Percentiles rank a stretch among this genome's conserved stretches.
Conservation (phyloP, 2,888 invertebrate genomes). For the Epinotia brunnichana region DNA sequence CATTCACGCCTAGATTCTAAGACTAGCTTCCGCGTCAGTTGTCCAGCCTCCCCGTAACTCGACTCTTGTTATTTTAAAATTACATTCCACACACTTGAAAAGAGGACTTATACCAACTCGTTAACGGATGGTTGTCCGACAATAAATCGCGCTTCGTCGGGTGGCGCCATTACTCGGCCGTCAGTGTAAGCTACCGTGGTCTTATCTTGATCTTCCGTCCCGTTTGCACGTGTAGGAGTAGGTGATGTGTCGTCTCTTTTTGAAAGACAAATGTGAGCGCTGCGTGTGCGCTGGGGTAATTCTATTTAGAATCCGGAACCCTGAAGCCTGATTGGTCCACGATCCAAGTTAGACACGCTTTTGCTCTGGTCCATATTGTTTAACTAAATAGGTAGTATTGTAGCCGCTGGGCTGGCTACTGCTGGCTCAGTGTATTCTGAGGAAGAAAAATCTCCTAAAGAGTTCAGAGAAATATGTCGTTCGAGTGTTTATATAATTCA, state of each 20-base stretch:
- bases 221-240: not conserved
- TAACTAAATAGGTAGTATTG: not conserved
- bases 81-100: conserved; percentile 34
- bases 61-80: conserved; percentile 31
- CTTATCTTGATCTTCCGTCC: conserved; percentile 21
- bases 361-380: not conserved
- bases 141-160: conserved; percentile 54
- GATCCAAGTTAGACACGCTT: conserved; percentile 18
- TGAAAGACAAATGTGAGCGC: conserved; percentile 27
- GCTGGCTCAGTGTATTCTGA: no score
- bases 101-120: conserved; percentile 41
- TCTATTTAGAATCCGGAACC: conserved; percentile 31
- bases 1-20: conserved; percentile 7
- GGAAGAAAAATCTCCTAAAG: no score
- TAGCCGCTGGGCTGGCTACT: no score
- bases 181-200: conserved; percentile 42
- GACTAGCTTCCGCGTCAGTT: conserved; percentile 24
- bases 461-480: no score
- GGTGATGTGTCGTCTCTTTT: conserved; percentile 24
- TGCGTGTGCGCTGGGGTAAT: conserved; percentile 14
- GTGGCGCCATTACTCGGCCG: conserved; percentile 64
- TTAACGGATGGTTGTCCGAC: conserved; percentile 39
- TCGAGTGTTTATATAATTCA: no score
- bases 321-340: conserved; percentile 21
- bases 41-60: conserved; percentile 14